These are phyloP conservation scores for Antennarius maculatus DNA, from an alignment of 2,797 vertebrate species.

Conservation along the genomic window DNA sequence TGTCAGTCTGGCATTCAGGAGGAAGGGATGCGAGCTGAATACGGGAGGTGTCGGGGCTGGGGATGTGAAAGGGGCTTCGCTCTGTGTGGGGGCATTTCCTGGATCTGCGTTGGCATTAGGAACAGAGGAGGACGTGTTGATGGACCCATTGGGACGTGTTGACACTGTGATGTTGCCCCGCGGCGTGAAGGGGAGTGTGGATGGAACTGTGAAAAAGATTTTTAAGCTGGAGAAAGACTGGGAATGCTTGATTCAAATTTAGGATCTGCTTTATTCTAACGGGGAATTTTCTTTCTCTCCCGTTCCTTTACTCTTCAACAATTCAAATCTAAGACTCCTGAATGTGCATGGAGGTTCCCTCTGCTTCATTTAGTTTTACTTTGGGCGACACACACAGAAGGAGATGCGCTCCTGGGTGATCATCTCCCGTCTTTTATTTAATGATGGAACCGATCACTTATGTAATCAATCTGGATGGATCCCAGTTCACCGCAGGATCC, in stretches of 20 bases:
- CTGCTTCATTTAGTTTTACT: slow-evolving; percentile 29
- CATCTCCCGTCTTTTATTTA: slow-evolving; percentile 45
- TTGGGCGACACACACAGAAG: slow-evolving; percentile 24
- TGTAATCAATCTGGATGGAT: slow-evolving; percentile 23
- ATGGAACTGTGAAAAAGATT: no score
- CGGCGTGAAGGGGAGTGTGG: no score
- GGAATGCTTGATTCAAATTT: neutral
- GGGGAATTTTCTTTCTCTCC: slow-evolving; percentile 3
- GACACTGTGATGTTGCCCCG: no score
- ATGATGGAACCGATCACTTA: slow-evolving; percentile 49
- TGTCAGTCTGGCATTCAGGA: slow-evolving; percentile 67
- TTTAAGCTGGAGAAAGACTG: no score
- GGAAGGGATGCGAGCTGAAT: slow-evolving; percentile 67
- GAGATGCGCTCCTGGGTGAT: slow-evolving; percentile 17
- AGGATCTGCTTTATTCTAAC: no score
- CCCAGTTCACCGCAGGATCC: neutral
- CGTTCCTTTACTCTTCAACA: no score
- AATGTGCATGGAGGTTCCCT: neutral
- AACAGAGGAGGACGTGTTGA: slow-evolving; percentile 5
- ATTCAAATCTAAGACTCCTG: neutral
- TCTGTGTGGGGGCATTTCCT: slow-evolving; percentile 23
- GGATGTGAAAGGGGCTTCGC: slow-evolving; percentile 51
- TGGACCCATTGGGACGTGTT: neutral
- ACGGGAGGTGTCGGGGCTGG: slow-evolving; percentile 54
- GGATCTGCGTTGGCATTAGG: neutral